phyloP scores from a whole-genome alignment of 2,888 invertebrate genomes.

The Psylliodes chrysocephalus region DNA sequence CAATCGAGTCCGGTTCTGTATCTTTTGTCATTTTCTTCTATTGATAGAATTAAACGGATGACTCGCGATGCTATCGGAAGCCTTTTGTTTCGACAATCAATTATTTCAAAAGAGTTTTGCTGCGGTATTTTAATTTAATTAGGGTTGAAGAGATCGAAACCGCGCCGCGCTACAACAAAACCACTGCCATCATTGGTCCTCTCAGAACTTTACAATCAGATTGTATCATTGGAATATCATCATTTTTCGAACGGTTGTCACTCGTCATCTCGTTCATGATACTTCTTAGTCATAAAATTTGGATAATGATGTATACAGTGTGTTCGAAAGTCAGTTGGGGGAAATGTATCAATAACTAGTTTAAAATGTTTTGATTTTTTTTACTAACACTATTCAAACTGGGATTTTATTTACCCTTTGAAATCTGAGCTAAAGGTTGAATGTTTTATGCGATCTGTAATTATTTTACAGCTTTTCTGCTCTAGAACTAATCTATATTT shows the following conservation, averaged over 20 bases:
- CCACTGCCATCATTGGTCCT: slow-evolving; percentile 41
- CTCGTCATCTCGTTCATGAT: slow-evolving; percentile 48
- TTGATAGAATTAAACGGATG: slow-evolving; percentile 56
- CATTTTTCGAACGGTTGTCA: slow-evolving; percentile 45
- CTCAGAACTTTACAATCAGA: slow-evolving; percentile 38
- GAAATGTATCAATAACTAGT: no score
- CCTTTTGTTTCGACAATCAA: slow-evolving; percentile 65
- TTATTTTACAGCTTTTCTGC: no score
- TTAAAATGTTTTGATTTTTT: no score
- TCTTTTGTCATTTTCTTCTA: slow-evolving; percentile 60
- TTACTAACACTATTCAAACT: no score
- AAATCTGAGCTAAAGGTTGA: no score
- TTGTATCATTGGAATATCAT: slow-evolving; percentile 52
- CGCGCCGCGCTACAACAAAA: slow-evolving; percentile 52
- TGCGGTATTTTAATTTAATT: slow-evolving; percentile 64
- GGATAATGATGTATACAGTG: slow-evolving; percentile 12
- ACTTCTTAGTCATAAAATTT: slow-evolving; percentile 29
- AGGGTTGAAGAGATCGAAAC: slow-evolving; percentile 46
- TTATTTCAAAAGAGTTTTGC: slow-evolving; percentile 59
- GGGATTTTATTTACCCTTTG: no score
- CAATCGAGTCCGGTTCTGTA: slow-evolving; percentile 49
- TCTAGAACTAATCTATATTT: no score
- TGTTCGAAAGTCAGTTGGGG: neutral
- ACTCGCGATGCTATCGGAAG: slow-evolving; percentile 59
- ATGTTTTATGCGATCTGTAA: no score